Evolutionary conservation across 2,888 invertebrate genomes (phyloP).

Genomic region (Caenorhabditis drosophilae): DNA sequence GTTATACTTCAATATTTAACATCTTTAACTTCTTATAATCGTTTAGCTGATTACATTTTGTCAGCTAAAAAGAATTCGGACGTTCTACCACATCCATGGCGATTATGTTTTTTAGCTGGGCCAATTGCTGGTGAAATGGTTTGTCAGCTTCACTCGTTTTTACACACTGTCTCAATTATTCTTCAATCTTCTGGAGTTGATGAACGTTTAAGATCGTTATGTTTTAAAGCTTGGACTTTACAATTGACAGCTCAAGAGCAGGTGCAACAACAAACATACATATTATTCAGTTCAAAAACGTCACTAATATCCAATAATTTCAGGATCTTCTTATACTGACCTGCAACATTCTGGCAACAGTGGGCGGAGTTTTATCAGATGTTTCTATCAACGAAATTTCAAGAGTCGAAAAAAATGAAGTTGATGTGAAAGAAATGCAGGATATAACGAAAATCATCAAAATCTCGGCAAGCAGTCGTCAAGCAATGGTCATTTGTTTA

Average conservation of each 20-base stretch:
- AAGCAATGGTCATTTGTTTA: slow-evolving; percentile 89
- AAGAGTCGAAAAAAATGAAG: slow-evolving; percentile 3
- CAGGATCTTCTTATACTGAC: slow-evolving; percentile 64
- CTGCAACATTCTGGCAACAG: slow-evolving; percentile 64
- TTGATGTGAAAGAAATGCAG: slow-evolving; percentile 60
- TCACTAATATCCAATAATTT: no score
- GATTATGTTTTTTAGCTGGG: slow-evolving; percentile 64
- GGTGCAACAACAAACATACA: no score
- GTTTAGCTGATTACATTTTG: slow-evolving; percentile 39
- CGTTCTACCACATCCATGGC: slow-evolving; percentile 65
- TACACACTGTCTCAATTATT: slow-evolving; percentile 63
- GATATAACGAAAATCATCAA: slow-evolving; percentile 82
- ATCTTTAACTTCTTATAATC: slow-evolving; percentile 56
- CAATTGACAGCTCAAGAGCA: slow-evolving; percentile 67
- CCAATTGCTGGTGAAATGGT: slow-evolving; percentile 59
- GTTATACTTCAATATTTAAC: slow-evolving; percentile 78
- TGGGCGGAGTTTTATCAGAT: slow-evolving; percentile 64
- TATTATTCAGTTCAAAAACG: no score
- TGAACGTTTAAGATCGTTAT: slow-evolving; percentile 54
- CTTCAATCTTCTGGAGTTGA: slow-evolving; percentile 60
- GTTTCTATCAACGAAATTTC: slow-evolving; percentile 26
- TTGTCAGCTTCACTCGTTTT: slow-evolving; percentile 61
- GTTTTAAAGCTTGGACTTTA: slow-evolving; percentile 68
- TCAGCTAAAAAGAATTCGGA: slow-evolving; percentile 24
- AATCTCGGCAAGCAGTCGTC: slow-evolving; percentile 87